phyloP scores from a whole-genome alignment of 2,888 invertebrate species.

The Clivina fossor region DNA sequence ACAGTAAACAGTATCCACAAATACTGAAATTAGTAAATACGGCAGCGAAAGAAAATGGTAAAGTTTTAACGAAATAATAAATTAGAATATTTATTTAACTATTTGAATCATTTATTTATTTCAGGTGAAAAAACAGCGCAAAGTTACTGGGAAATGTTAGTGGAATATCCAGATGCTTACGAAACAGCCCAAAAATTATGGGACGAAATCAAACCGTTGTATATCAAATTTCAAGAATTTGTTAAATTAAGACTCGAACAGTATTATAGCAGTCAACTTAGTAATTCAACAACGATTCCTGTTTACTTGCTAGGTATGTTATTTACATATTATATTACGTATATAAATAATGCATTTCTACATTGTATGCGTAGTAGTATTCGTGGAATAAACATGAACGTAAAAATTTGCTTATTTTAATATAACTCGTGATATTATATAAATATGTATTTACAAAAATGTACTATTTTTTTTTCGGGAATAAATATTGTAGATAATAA shows the following conservation, averaged over 20 bases:
- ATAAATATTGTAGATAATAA: no score
- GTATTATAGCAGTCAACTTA: slow-evolving; percentile 54
- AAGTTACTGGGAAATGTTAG: slow-evolving; percentile 60
- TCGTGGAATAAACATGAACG: no score
- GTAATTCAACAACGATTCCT: slow-evolving; percentile 51
- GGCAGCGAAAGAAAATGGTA: slow-evolving; percentile 46
- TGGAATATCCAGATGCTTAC: slow-evolving; percentile 58
- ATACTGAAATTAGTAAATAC: slow-evolving; percentile 43
- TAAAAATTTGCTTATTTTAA: no score
- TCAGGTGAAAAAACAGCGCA: slow-evolving; percentile 53
- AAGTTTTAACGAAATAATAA: slow-evolving; percentile 2
- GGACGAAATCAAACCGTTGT: slow-evolving; percentile 59
- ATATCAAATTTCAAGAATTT: slow-evolving; percentile 59
- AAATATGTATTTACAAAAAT: no score
- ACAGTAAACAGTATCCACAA: slow-evolving; percentile 37
- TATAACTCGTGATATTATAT: no score
- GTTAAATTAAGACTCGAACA: slow-evolving; percentile 56
- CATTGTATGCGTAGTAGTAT: no score
- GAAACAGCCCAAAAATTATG: slow-evolving; percentile 58
- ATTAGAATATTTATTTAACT: background rate
- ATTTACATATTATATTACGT: background rate
- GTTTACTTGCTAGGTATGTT: slow-evolving; percentile 58
- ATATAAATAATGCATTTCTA: no score
- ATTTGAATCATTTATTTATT: slow-evolving; percentile 30
- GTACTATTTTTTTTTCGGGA: no score